These are phyloP conservation scores for Tamias sibiricus DNA, from an alignment of 2,113 vertebrate genomes.

Conservation along the genomic window DNA sequence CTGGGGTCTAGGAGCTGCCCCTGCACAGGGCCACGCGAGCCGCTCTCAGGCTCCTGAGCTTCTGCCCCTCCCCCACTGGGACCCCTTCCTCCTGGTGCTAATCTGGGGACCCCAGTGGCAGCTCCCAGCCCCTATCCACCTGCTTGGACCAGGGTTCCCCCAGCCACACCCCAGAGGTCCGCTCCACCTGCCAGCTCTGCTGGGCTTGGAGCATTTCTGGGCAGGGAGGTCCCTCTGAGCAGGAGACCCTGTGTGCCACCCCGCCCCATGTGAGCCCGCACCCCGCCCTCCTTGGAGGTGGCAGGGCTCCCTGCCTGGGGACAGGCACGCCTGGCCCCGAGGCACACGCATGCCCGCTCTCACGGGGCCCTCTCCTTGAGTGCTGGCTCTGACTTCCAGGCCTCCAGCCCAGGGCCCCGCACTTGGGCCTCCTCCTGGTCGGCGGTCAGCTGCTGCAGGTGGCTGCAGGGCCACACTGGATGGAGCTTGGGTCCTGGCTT, in stretches of 20 bases:
- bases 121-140: background rate
- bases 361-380: background rate
- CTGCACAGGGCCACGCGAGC: background rate
- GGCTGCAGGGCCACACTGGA: background rate
- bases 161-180: background rate
- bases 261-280: background rate
- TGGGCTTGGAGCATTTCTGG: background rate
- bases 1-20: background rate
- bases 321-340: background rate
- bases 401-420: background rate
- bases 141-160: conserved; percentile 47
- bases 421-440: background rate
- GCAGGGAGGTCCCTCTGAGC: background rate
- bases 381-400: background rate
- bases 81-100: conserved; percentile 80
- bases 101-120: conserved; percentile 59
- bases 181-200: background rate
- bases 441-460: background rate
- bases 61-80: conserved; percentile 26
- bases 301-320: background rate
- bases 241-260: background rate
- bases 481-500: background rate
- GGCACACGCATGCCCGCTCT: background rate
- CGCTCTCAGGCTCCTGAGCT: background rate
- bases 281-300: background rate